Conservation (phyloP, 1,140 invertebrate genomes). For the Rhagoletis pomonella region DNA sequence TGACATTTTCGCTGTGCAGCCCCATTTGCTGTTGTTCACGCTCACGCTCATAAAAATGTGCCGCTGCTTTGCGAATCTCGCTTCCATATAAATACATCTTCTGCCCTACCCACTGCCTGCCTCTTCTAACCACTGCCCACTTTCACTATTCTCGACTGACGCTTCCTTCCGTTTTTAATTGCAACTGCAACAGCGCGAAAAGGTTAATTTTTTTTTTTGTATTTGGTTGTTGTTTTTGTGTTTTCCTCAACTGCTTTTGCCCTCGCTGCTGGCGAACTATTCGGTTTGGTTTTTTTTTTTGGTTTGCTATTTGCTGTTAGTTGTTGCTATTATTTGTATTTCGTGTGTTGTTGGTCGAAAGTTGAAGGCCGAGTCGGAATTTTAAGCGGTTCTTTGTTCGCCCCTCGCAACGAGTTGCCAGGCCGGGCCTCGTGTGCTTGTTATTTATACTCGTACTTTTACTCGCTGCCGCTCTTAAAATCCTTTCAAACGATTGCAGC, state of each 20-base stretch:
- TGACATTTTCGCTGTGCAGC: constrained; percentile 31
- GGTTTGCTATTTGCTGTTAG: background rate
- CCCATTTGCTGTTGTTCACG: background rate
- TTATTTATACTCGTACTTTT: background rate
- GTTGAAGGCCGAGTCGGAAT: constrained; percentile 34
- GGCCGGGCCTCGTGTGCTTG: background rate
- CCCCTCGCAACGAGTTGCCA: background rate
- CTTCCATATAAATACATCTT: background rate
- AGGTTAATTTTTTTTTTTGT: constrained; percentile 25
- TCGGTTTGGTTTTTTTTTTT: background rate
- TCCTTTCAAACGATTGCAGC: background rate
- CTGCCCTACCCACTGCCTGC: background rate
- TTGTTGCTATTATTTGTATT: background rate
- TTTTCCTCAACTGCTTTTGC: background rate
- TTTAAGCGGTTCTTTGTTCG: constrained; percentile 25
- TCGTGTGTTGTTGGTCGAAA: constrained; percentile 2
- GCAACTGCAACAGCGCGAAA: constrained; percentile 12
- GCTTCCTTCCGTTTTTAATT: constrained; percentile 41
- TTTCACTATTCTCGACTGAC: background rate
- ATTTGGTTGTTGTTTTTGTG: background rate
- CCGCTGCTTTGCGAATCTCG: background rate
- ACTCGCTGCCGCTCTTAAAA: no score
- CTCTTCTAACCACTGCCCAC: background rate
- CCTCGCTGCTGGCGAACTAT: background rate
- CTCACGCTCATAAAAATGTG: constrained; percentile 4